Evolutionary conservation across 2,888 invertebrate species (phyloP), one percentile per base, ranked within the genome.

Genomic region (Pandemis cinnamomeana): DNA sequence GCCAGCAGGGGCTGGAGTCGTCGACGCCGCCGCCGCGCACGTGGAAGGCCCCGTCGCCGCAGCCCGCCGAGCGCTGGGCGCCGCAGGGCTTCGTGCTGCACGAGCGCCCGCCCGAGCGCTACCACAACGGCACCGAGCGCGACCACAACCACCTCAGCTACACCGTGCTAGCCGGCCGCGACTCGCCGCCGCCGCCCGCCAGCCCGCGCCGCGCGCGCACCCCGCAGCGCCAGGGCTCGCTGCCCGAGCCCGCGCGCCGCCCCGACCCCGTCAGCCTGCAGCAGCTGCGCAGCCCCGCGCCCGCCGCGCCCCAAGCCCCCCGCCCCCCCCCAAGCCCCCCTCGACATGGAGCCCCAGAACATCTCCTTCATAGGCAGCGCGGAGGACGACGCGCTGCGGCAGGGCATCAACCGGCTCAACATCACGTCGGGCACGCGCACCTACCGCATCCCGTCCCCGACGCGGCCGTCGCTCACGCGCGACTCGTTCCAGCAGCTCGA

Each of bases 331-430:
- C 36, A n/a, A n/a, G 98, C 97, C 27, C 27, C 27, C 3, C 27
- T 36, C 86, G 98, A 98, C 85, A 98, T 98, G 98, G 98, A 98
- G 82, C 98, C 98, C 0, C 98, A 98, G 88, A 98, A 97, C 92
- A 98, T 98, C 83, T 98, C 98, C 71, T 98, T 98, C 86, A 98
- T 98, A 80, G 98, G 98, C 84, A 96, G 95, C 88, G 95, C 95
- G 41, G 93, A 93, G 48, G 88, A 95, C 81, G 95, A 95, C 82
- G 94, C 94, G 4, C 83, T 95, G 13, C 92, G 95, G 61, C 95
- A 95, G 84, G 96, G 96, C 82, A 96, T 97, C 82, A 95, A 96
- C 83, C 95, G 96, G 81, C 93, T 98, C 79, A 96, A 98, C 89
- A 98, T 98, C 79, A 97, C 97, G 11, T 98, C 98, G 48, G 98